Percentiles rank a stretch among this genome's conserved stretches.
Evolutionary conservation across 2,888 invertebrate genomes (phyloP).

Genomic region (Oxyteleia sp.): DNA sequence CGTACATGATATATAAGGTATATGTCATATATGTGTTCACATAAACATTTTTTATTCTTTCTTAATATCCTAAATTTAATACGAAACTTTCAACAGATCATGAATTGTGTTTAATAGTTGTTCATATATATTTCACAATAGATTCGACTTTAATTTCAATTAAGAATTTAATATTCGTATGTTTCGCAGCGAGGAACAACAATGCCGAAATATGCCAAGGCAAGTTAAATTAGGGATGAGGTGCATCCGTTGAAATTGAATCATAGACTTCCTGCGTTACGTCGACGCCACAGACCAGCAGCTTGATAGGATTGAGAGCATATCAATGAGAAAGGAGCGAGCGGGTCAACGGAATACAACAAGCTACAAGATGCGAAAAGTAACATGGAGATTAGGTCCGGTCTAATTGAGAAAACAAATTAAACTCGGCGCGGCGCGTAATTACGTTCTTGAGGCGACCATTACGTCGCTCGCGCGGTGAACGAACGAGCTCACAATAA

Average conservation of each 20-base stretch:
- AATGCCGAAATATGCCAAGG: constrained; percentile 50
- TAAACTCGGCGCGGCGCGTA: constrained; percentile 23
- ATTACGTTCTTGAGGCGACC: not conserved
- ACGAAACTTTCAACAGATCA: no score
- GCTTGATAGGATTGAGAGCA: constrained; percentile 62
- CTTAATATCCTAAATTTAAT: no score
- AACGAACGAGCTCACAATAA: not conserved
- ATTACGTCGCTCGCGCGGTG: no score
- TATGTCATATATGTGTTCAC: no score
- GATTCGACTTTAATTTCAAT: constrained; percentile 34
- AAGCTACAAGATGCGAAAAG: constrained; percentile 60
- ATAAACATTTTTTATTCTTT: no score
- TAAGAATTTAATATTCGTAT: constrained; percentile 39
- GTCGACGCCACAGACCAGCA: constrained; percentile 60
- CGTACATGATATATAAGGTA: no score
- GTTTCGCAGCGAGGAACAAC: constrained; percentile 35
- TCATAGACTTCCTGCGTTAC: constrained; percentile 65
- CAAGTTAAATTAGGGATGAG: constrained; percentile 62
- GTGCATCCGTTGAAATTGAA: constrained; percentile 68
- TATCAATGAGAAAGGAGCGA: no score
- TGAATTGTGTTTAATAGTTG: no score
- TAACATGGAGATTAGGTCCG: constrained; percentile 50
- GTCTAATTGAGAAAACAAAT: constrained; percentile 51
- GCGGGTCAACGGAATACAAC: no score
- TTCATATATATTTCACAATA: not conserved